Evolutionary conservation across 2,113 vertebrate genomes (phyloP), one percentile per base, ranked within the genome.

Genomic region (Melanerpes aurifrons): DNA sequence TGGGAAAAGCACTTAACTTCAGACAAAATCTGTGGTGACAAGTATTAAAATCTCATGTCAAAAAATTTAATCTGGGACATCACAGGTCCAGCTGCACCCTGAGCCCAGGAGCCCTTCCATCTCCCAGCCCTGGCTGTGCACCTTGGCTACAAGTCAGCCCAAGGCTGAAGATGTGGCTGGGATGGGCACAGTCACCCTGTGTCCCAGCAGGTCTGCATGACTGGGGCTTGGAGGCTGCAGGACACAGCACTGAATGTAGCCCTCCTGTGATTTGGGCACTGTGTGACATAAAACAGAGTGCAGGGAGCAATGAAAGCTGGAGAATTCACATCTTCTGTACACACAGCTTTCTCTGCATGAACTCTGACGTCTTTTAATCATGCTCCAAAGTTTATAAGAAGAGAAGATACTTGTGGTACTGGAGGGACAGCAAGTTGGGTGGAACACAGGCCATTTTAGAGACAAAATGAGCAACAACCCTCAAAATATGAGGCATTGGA

Each of bases 401-500:
- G 14, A 81, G 47, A 69, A 82, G 21, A 48, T 62, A 45, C 29
- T 58, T 28, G 29, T 64, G 22, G 24, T 83, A 53, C 15, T 78
- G 9, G 11, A 64, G 53, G 43, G 40, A 67, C n/a, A 32, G 54
- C 54, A 61, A 25, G 3, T 64, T 80, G 91, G 71, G 64, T 70
- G 71, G 68, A 91, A 75, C 32, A n/a, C 7, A 29, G 45, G 28
- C 67, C 86, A 56, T 50, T 71, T 83, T 14, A 66, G 54, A 83
- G 58, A 64, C 43, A 88, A 88, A 86, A 50, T 29, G 64, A 94
- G 40, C 66, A 94, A 66, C 76, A 86, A 18, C 26, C 37, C 58
- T 75, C 76, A 90, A 94, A 95, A 95, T 82, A 94, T 56, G 76
- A 90, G 94, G 67, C 93, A 86, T 94, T 75, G 58, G 93, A 95